Evolutionary conservation across 2,888 invertebrate genomes (phyloP).

Genomic region (Limnephilus auricula): DNA sequence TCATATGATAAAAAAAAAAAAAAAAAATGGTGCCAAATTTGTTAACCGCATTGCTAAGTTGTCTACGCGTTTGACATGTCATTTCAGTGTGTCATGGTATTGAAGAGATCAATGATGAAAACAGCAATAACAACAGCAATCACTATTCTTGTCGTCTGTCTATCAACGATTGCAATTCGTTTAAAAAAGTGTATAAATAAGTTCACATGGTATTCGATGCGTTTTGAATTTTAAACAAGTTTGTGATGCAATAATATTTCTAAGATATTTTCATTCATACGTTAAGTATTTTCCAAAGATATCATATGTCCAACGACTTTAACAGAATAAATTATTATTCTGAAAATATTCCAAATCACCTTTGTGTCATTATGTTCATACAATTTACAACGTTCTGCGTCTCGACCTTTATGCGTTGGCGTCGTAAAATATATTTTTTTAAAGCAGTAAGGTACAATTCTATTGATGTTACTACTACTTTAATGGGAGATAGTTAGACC

Average conservation of each 20-base stretch:
- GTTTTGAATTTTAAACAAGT: neutral
- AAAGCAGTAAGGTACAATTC: neutral
- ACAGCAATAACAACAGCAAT: neutral
- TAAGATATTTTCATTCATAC: neutral
- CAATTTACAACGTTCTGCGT: neutral
- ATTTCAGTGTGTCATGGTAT: neutral
- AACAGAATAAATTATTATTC: neutral
- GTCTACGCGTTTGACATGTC: no score
- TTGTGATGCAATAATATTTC: neutral
- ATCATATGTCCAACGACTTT: neutral
- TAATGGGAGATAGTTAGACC: conserved; percentile 6
- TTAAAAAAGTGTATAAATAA: neutral
- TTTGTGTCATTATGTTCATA: neutral
- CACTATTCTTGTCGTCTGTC: neutral
- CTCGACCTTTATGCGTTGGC: neutral
- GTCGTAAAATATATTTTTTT: neutral
- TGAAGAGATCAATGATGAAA: neutral
- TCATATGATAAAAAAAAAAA: no score
- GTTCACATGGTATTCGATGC: no score
- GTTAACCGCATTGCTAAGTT: no score
- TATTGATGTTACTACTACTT: neutral
- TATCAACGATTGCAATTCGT: neutral
- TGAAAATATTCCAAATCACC: neutral
- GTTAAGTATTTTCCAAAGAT: neutral
- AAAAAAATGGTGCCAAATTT: no score